Conservation (phyloP, 2,113 vertebrate genomes). For the Cryptoleucopteryx plumbea region DNA sequence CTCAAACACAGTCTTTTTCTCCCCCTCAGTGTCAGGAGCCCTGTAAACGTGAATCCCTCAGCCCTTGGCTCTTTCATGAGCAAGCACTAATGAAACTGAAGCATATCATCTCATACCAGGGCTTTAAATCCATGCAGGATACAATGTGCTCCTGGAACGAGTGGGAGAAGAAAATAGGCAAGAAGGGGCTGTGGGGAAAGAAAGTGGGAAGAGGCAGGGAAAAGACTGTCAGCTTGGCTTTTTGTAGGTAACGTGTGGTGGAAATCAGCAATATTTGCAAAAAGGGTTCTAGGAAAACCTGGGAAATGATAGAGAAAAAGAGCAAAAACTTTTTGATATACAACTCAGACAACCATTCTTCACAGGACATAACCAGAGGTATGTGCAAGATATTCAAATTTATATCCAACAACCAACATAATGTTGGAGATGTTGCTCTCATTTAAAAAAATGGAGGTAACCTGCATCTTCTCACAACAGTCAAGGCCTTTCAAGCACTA, state of each 20-base stretch:
- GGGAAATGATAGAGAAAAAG: neutral
- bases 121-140: neutral
- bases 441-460: neutral
- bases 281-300: neutral
- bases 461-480: neutral
- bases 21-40: neutral
- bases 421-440: neutral
- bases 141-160: neutral
- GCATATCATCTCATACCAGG: neutral
- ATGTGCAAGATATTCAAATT: neutral
- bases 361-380: neutral
- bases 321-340: neutral
- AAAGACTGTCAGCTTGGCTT: neutral
- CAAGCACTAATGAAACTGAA: neutral
- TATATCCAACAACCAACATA: neutral
- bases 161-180: neutral
- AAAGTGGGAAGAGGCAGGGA: rapidly evolving
- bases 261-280: neutral
- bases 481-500: neutral
- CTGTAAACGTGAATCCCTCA: neutral
- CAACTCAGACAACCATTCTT: neutral
- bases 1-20: neutral
- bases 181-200: neutral
- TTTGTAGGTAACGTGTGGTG: neutral
- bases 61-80: neutral